These are phyloP conservation scores for Cyanocitta stelleri DNA, from an alignment of 2,113 vertebrate species.

Conservation along the genomic window DNA sequence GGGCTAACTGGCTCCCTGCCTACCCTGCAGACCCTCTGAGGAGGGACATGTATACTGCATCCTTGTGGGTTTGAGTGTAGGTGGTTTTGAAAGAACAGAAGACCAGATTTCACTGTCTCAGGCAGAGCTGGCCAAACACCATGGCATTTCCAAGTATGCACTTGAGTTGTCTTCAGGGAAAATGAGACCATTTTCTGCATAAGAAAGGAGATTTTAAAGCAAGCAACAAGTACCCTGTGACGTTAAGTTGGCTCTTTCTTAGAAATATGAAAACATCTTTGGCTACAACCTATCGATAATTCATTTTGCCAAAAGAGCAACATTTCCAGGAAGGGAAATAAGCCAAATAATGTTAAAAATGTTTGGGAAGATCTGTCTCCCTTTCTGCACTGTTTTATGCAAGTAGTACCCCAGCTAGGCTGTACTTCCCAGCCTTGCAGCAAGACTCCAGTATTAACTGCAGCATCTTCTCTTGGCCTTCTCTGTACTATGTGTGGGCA, in stretches of 20 bases:
- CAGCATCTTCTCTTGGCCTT: not conserved
- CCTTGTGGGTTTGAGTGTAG: not conserved
- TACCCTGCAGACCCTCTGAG: not conserved
- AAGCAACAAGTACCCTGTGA: not conserved
- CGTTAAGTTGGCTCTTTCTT: not conserved
- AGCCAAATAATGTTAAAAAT: not conserved
- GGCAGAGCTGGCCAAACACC: not conserved
- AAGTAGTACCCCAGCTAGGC: not conserved
- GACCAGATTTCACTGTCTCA: not conserved
- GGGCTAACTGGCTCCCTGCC: not conserved
- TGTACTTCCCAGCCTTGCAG: not conserved
- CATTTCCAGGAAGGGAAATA: not conserved
- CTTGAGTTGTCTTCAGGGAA: not conserved
- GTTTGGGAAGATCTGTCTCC: not conserved
- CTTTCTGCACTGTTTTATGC: not conserved
- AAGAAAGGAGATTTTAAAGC: not conserved
- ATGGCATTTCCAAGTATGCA: not conserved
- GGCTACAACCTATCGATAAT: not conserved
- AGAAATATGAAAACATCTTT: not conserved
- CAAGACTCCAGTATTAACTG: not conserved
- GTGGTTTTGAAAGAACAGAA: not conserved
- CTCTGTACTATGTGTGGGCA: fast-evolving
- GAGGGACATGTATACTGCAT: fast-evolving
- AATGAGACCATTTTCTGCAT: not conserved
- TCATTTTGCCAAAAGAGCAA: not conserved